phyloP scores from a whole-genome alignment of 2,797 vertebrate species.

The Graptemys geographica region DNA sequence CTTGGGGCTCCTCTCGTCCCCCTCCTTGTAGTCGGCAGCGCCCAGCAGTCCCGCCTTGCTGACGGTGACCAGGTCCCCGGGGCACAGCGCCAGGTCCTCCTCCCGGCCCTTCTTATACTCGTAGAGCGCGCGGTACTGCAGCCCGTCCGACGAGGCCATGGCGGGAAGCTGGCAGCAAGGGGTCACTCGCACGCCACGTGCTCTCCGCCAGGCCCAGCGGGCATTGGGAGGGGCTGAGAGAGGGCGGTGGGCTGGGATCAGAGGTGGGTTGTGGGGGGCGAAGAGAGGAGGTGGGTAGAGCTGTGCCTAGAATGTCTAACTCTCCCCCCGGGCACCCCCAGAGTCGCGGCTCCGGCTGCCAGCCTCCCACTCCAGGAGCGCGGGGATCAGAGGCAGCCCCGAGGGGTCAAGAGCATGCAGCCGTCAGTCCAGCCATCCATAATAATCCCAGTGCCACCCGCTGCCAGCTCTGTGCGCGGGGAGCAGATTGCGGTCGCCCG shows the following conservation, averaged over 20 bases:
- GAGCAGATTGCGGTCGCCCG: neutral
- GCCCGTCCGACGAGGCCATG: constrained; percentile 78
- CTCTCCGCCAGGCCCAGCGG: fast-evolving
- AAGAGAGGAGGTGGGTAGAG: neutral
- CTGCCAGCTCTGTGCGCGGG: neutral
- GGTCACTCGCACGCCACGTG: neutral
- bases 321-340: neutral
- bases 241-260: neutral
- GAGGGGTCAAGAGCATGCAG: neutral
- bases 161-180: neutral
- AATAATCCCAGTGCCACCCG: neutral
- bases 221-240: fast-evolving
- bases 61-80: constrained; percentile 85
- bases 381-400: no score
- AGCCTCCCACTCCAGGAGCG: neutral
- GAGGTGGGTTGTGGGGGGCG: neutral
- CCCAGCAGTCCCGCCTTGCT: constrained; percentile 74
- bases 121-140: constrained; percentile 86
- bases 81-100: constrained; percentile 85
- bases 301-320: neutral
- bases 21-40: constrained; percentile 82
- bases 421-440: neutral
- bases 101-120: constrained; percentile 85
- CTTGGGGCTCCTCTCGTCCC: constrained; percentile 83
- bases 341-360: neutral